Percentiles rank a stretch among this genome's conserved stretches.
phyloP scores from a whole-genome alignment of 2,797 vertebrate species.

The Myotis planiceps region DNA sequence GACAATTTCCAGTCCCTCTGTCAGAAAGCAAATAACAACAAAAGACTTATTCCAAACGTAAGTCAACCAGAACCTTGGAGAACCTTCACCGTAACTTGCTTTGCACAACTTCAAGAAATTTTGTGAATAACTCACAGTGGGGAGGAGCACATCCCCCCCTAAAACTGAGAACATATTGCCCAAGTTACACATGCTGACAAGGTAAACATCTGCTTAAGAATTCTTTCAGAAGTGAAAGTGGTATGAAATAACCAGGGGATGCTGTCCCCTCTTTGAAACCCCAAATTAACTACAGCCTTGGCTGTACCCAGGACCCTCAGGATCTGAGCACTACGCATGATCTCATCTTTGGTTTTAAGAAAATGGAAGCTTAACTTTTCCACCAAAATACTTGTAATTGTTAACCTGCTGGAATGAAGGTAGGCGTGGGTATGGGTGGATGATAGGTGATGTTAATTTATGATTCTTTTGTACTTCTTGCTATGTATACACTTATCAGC shows the following conservation, averaged over 20 bases:
- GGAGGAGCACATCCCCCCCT: constrained; percentile 75
- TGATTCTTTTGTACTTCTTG: constrained; percentile 11
- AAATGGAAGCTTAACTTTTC: constrained; percentile 67
- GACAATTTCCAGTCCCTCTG: constrained; percentile 83
- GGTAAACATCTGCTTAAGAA: constrained; percentile 83
- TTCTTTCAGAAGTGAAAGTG: constrained; percentile 75
- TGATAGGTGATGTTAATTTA: not conserved
- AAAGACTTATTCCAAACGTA: constrained; percentile 83
- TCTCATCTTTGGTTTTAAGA: constrained; percentile 67
- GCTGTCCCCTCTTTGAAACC: constrained; percentile 68
- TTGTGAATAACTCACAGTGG: constrained; percentile 79
- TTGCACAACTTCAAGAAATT: constrained; percentile 79
- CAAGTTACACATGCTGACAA: constrained; percentile 83
- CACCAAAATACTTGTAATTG: constrained; percentile 42
- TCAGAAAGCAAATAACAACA: constrained; percentile 83
- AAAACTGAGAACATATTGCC: constrained; percentile 81
- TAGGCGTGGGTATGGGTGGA: not conserved
- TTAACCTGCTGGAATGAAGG: constrained; percentile 50
- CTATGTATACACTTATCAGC: not conserved
- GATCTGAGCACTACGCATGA: constrained; percentile 21
- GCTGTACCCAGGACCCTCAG: constrained; percentile 59
- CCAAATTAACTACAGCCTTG: constrained; percentile 16
- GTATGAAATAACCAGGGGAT: constrained; percentile 76
- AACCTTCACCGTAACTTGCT: constrained; percentile 83
- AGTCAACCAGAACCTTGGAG: constrained; percentile 86